Base-by-base conservation (phyloP, 2,888 invertebrate species). In the Gortyna flavago region DNA sequence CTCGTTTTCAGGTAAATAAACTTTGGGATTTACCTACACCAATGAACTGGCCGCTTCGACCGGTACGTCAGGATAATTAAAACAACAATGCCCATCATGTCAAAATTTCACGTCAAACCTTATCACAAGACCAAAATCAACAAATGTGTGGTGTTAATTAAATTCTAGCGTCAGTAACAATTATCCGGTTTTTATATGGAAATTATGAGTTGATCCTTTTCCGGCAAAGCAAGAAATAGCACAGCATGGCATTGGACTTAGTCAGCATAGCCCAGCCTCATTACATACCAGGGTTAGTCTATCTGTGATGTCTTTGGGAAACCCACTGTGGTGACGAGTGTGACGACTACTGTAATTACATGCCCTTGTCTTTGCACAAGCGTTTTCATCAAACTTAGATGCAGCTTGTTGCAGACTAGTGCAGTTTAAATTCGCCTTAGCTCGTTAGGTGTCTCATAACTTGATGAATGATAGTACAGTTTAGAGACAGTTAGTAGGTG, bases 201-300 rank as follows among this genome's bases (percentile, higher is more conserved):
- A 93, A 93, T 92, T 92, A 93, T 93, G 92, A 87, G 89, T 91
- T 89, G 79, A 89, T 79, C 69, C 66, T 84, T 88, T 72, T 71
- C 79, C 77, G 68, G 75, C 44, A 81, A 75, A 83, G 16, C 80
- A 85, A 76, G 62, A 84, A 84, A 81, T 79, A 86, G 75, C 68
- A 79, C 85, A 92, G 81, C 73, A 96, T 97, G 97, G 96, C 97
- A 85, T 94, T 97, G 93, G 97, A 97, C 90, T 94, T 97, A 88
- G 97, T 97, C 88, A 95, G 96, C 85, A 97, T 98, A 51, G 97
- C 98, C 54, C 97, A 98, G 89, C 98, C 98, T 0, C 98, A 98
- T 94, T 97, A 97, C 82, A 97, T 98, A 83, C 98, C 98, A 69
- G 98, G 98, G 98, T 98, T 95, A 95, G 96, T 93, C 5, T 61